A percentile compares a stretch with the other conserved stretches of the same genome.
phyloP scores from a whole-genome alignment of 2,797 vertebrate species.

The Enteromius afrohamiltoni region DNA sequence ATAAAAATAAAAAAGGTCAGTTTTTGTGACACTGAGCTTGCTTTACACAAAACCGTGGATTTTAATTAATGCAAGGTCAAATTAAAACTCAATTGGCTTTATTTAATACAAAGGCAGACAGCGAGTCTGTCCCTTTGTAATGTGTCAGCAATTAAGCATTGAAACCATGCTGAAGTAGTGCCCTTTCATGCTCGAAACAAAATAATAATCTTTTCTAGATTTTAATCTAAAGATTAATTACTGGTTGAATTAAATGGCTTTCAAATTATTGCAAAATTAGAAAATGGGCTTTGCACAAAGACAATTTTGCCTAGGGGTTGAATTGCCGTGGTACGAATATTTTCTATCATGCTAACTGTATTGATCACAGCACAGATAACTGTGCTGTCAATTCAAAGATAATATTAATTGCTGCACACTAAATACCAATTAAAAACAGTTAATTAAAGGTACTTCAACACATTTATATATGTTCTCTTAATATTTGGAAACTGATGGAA shows the following conservation, averaged over 20 bases:
- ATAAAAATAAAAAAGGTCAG: neutral
- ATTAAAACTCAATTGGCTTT: conserved; percentile 66
- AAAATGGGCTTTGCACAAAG: neutral
- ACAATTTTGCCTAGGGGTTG: neutral
- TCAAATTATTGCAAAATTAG: conserved; percentile 19
- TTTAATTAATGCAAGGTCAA: conserved; percentile 72
- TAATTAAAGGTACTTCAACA: neutral
- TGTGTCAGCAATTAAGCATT: conserved; percentile 30
- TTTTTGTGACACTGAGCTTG: conserved; percentile 54
- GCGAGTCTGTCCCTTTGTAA: conserved; percentile 12
- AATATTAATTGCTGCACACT: neutral
- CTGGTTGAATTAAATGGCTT: conserved; percentile 5
- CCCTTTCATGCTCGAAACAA: neutral
- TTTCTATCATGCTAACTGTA: neutral
- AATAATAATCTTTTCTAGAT: neutral
- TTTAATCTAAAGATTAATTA: conserved; percentile 12
- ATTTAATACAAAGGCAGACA: conserved; percentile 60
- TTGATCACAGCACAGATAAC: neutral
- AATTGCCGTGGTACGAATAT: neutral
- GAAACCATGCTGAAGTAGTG: neutral
- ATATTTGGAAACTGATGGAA: neutral
- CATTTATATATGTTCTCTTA: neutral
- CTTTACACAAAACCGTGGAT: conserved; percentile 64
- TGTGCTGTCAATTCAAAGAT: neutral
- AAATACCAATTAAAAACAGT: neutral